These are phyloP conservation scores for Dolomedes plantarius DNA, from an alignment of 2,888 invertebrate genomes.

Conservation along the genomic window DNA sequence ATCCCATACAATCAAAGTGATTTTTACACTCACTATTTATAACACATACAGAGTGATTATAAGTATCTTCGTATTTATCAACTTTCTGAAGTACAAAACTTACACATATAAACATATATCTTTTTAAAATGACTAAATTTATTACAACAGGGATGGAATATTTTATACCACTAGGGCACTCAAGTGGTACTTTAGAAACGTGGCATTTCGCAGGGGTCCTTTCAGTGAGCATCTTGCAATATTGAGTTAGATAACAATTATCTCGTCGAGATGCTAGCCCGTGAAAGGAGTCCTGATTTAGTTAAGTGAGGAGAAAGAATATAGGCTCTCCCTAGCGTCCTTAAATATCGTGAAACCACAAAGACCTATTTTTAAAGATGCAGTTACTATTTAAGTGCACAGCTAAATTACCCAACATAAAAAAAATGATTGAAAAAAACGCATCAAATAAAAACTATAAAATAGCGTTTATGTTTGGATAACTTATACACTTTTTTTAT, in stretches of 20 bases:
- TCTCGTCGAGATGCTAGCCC: background rate
- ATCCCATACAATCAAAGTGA: background rate
- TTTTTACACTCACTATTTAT: background rate
- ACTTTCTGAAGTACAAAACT: background rate
- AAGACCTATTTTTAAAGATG: no score
- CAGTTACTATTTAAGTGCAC: no score
- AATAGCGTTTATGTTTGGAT: no score
- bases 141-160: slow-evolving; percentile 21
- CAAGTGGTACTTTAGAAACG: background rate
- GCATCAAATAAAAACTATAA: no score
- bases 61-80: background rate
- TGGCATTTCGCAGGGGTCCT: background rate
- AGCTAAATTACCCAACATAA: no score
- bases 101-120: slow-evolving; percentile 10
- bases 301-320: no score
- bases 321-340: no score
- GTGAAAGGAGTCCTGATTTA: no score
- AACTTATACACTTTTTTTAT: no score
- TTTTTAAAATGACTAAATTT: background rate
- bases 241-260: background rate
- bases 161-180: background rate
- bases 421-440: no score
- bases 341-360: no score
- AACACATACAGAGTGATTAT: background rate
- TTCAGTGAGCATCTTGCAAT: background rate